phyloP scores from a whole-genome alignment of 2,888 invertebrate species.

The Catocala fraxini region DNA sequence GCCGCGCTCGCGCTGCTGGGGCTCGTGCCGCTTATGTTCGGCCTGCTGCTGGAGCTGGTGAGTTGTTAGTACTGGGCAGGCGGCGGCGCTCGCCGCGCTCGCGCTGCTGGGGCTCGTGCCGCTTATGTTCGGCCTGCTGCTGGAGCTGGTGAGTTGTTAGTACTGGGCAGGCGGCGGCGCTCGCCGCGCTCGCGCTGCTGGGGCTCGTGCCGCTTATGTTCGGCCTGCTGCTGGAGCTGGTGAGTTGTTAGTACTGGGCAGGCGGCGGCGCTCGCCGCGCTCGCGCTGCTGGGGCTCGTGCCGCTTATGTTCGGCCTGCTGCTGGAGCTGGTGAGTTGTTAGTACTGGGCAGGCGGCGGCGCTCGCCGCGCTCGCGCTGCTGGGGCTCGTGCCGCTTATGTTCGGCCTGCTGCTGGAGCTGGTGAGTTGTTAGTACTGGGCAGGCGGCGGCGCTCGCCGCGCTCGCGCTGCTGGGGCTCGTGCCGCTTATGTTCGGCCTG shows the following conservation, averaged over 20 bases:
- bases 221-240: slow-evolving; percentile 96
- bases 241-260: slow-evolving; percentile 42
- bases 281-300: slow-evolving; percentile 95
- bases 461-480: slow-evolving; percentile 93
- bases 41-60: slow-evolving; percentile 95
- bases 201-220: slow-evolving; percentile 97
- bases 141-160: slow-evolving; percentile 90
- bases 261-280: slow-evolving; percentile 91
- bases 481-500: slow-evolving; percentile 97
- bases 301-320: slow-evolving; percentile 97
- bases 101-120: slow-evolving; percentile 97
- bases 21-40: slow-evolving; percentile 96
- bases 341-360: slow-evolving; percentile 80
- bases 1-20: slow-evolving; percentile 94
- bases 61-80: slow-evolving; percentile 25
- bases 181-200: slow-evolving; percentile 93
- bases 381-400: slow-evolving; percentile 96
- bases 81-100: slow-evolving; percentile 91
- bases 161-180: slow-evolving; percentile 82
- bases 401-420: slow-evolving; percentile 97
- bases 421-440: slow-evolving; percentile 65
- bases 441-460: slow-evolving; percentile 91
- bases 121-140: slow-evolving; percentile 95
- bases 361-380: slow-evolving; percentile 92
- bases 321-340: slow-evolving; percentile 91